Percentiles rank a stretch among this genome's conserved stretches.
Conservation (phyloP, 2,113 vertebrate species). For the Hypomesus transpacificus region DNA sequence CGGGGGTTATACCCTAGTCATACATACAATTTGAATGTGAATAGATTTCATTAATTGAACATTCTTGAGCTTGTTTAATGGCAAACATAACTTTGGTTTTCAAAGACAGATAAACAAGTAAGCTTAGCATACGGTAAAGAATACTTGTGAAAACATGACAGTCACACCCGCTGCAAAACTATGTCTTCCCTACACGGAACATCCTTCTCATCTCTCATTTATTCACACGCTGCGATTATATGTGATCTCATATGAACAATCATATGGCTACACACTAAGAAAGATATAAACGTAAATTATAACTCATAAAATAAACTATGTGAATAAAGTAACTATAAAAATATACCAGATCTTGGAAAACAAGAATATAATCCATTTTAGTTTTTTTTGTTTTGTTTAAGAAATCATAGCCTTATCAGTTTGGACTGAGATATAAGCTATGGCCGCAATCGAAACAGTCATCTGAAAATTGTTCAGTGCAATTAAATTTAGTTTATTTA, state of each 20-base stretch:
- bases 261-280: constrained; percentile 67
- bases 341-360: constrained; percentile 72
- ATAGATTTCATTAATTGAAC: constrained; percentile 45
- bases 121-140: constrained; percentile 69
- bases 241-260: constrained; percentile 58
- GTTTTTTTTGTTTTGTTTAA: constrained; percentile 53
- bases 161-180: constrained; percentile 51
- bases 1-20: constrained; percentile 20
- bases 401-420: constrained; percentile 53
- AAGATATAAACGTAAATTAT: constrained; percentile 67
- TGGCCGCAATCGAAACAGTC: constrained; percentile 73
- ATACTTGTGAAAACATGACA: constrained; percentile 69
- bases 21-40: constrained; percentile 26
- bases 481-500: constrained; percentile 67
- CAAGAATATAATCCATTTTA: constrained; percentile 53
- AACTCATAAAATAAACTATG: constrained; percentile 75
- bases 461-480: constrained; percentile 77
- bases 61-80: constrained; percentile 72
- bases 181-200: too few species aligned
- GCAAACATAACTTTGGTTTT: constrained; percentile 80
- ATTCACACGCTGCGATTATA: constrained; percentile 62
- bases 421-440: constrained; percentile 60
- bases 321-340: constrained; percentile 79
- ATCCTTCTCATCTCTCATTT: constrained; percentile 18
- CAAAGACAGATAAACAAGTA: constrained; percentile 65